These are phyloP conservation scores for Scatophagus argus DNA, from an alignment of 2,113 vertebrate genomes.

Conservation along the genomic window DNA sequence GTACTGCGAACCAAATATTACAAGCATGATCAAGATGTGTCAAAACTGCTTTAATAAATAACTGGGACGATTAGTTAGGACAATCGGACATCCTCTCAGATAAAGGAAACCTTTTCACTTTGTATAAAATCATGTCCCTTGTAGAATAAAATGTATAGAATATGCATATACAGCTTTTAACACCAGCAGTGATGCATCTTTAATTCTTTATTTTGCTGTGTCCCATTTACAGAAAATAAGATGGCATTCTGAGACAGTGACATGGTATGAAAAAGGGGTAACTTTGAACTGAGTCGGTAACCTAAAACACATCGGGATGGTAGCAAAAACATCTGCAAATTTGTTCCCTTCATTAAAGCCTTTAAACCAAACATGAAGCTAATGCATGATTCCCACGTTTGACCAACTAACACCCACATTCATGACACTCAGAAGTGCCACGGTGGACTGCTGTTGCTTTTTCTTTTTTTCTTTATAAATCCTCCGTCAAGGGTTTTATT, in stretches of 20 bases:
- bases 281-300: conserved; percentile 79
- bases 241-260: conserved; percentile 71
- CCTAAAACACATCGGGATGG: conserved; percentile 79
- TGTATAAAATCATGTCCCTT: conserved; percentile 68
- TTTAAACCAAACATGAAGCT: conserved; percentile 83
- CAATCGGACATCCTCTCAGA: conserved; percentile 87
- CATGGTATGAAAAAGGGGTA: conserved; percentile 73
- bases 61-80: conserved; percentile 81
- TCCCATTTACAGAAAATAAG: conserved; percentile 81
- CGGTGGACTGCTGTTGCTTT: conserved; percentile 41
- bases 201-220: conserved; percentile 81
- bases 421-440: conserved; percentile 56
- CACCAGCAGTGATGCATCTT: conserved; percentile 77
- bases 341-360: conserved; percentile 93
- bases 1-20: conserved; percentile 60
- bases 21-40: conserved; percentile 54
- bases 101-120: conserved; percentile 75
- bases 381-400: conserved; percentile 83
- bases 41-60: conserved; percentile 92
- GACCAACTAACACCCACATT: conserved; percentile 80
- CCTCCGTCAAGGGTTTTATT: conserved; percentile 57
- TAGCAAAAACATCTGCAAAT: conserved; percentile 74
- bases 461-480: conserved; percentile 6
- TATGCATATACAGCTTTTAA: conserved; percentile 75
- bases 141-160: conserved; percentile 66